A percentile compares a stretch with the other conserved stretches of the same genome.
Conservation (phyloP, 2,113 vertebrate genomes). For the Arizona elegans region DNA sequence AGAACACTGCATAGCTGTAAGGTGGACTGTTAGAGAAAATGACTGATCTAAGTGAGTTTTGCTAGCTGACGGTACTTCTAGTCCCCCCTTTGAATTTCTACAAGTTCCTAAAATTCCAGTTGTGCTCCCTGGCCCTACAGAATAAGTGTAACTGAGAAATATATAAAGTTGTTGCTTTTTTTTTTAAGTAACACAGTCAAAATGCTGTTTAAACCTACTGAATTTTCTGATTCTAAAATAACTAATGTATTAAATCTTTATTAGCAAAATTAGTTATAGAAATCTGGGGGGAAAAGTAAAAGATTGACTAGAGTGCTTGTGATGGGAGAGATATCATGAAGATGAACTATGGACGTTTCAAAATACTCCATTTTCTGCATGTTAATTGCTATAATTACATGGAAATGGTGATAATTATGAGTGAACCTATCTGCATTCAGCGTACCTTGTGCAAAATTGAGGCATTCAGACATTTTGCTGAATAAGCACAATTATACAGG, state of each 20-base stretch:
- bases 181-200: neutral
- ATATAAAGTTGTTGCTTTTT: neutral
- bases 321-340: neutral
- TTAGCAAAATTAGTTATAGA: neutral
- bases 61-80: neutral
- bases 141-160: neutral
- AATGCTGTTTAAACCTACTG: conserved; percentile 8
- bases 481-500: neutral
- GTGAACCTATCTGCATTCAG: neutral
- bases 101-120: neutral
- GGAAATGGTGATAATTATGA: neutral
- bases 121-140: neutral
- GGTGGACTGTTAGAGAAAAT: neutral
- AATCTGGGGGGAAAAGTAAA: neutral
- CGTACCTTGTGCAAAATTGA: conserved; percentile 14
- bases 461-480: neutral
- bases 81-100: neutral
- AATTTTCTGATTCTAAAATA: conserved; percentile 11
- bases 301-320: neutral
- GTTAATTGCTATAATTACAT: neutral
- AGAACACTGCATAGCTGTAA: neutral
- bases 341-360: neutral
- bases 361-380: neutral
- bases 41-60: neutral
- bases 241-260: neutral